Conservation (phyloP, 2,888 invertebrate species). For the Cybosia mesomella region DNA sequence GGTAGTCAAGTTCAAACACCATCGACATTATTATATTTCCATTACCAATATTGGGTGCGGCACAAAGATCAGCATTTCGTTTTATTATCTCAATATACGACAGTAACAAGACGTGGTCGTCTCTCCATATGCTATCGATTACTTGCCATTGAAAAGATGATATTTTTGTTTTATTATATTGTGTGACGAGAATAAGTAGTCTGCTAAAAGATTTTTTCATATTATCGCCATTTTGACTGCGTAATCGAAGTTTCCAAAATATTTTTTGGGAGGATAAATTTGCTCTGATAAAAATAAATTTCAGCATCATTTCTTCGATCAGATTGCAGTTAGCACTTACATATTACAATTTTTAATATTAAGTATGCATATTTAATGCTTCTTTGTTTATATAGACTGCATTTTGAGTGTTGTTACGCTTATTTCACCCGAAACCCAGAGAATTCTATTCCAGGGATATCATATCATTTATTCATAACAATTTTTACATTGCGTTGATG, state of each 20-base stretch:
- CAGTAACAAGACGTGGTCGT: constrained; percentile 29
- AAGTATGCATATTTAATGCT: not conserved
- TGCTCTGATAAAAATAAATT: not conserved
- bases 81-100: constrained; percentile 43
- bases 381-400: not conserved
- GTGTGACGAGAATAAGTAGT: not conserved
- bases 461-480: too few species aligned
- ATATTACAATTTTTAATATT: not conserved
- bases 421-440: not conserved
- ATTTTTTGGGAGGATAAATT: not conserved
- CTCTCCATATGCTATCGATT: constrained; percentile 32
- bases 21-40: constrained; percentile 23
- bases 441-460: too few species aligned
- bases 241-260: not conserved
- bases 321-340: too few species aligned
- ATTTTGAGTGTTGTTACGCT: too few species aligned
- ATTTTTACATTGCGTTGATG: too few species aligned
- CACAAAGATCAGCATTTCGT: constrained; percentile 29
- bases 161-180: not conserved
- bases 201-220: not conserved
- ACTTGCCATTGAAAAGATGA: constrained; percentile 12
- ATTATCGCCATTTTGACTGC: not conserved
- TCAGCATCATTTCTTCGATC: too few species aligned
- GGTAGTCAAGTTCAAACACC: not conserved
- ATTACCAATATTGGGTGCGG: constrained; percentile 36